phyloP scores from a whole-genome alignment of 2,113 vertebrate species.

The Budorcas taxicolor region DNA sequence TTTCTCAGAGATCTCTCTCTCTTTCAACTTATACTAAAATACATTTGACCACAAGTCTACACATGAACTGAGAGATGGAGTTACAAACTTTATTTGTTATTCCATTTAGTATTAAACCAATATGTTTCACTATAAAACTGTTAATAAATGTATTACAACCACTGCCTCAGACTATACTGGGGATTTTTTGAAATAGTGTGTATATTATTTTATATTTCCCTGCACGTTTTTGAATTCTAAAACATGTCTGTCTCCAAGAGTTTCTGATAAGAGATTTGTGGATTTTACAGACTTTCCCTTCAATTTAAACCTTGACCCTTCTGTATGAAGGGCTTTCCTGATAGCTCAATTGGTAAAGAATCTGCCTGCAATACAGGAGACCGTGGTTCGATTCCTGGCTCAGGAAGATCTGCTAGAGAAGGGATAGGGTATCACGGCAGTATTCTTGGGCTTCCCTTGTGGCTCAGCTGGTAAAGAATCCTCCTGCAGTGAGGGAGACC shows the following conservation, averaged over 20 bases:
- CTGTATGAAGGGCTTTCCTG: background rate
- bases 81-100: background rate
- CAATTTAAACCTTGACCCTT: background rate
- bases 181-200: background rate
- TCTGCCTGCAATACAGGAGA: background rate
- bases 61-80: background rate
- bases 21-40: background rate
- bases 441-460: background rate
- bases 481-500: background rate
- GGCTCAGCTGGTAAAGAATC: background rate
- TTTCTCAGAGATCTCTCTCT: background rate
- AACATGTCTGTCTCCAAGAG: background rate
- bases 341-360: background rate
- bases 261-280: background rate
- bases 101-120: background rate
- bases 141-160: background rate
- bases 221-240: background rate
- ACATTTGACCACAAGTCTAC: background rate
- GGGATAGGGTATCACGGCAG: background rate
- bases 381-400: background rate
- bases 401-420: background rate
- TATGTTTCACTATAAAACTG: background rate
- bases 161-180: background rate
- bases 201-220: background rate
- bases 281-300: background rate